These are phyloP conservation scores for Polydesmus complanatus DNA, from an alignment of 2,888 invertebrate species.

Conservation along the genomic window DNA sequence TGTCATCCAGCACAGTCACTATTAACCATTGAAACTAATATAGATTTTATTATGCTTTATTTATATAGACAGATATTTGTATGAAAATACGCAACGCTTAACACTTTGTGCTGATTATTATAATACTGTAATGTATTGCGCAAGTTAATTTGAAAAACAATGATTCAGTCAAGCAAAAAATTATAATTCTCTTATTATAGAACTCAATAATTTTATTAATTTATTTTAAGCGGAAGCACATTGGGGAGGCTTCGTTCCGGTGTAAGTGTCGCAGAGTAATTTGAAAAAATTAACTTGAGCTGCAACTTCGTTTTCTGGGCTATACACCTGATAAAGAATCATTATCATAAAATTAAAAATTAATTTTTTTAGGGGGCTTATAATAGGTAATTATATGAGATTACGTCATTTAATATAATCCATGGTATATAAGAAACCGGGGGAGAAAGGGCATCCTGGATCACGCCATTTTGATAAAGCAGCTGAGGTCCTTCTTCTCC, in stretches of 20 bases:
- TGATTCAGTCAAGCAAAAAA: too few relatives aligned
- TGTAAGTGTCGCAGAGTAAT: slow-evolving; percentile 3
- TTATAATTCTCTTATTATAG: too few relatives aligned
- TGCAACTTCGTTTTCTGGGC: not conserved
- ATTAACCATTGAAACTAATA: too few relatives aligned
- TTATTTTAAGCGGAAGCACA: not conserved
- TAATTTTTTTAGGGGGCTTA: not conserved
- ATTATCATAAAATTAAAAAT: not conserved
- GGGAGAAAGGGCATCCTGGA: slow-evolving; percentile 22
- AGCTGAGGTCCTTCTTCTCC: slow-evolving; percentile 21
- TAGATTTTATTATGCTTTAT: too few relatives aligned
- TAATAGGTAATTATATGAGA: not conserved
- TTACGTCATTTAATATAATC: slow-evolving; percentile 24
- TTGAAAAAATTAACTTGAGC: slow-evolving; percentile 3
- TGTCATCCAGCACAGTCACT: too few relatives aligned
- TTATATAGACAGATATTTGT: too few relatives aligned
- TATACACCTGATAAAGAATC: not conserved
- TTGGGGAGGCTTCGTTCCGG: not conserved
- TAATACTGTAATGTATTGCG: too few relatives aligned
- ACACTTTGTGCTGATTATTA: too few relatives aligned
- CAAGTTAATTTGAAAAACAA: too few relatives aligned
- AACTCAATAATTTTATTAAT: too few relatives aligned
- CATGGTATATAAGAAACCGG: slow-evolving; percentile 25
- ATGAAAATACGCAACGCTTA: too few relatives aligned
- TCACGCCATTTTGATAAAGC: slow-evolving; percentile 22